Conservation (phyloP, 2,113 vertebrate species). For the Corapipo altera region DNA sequence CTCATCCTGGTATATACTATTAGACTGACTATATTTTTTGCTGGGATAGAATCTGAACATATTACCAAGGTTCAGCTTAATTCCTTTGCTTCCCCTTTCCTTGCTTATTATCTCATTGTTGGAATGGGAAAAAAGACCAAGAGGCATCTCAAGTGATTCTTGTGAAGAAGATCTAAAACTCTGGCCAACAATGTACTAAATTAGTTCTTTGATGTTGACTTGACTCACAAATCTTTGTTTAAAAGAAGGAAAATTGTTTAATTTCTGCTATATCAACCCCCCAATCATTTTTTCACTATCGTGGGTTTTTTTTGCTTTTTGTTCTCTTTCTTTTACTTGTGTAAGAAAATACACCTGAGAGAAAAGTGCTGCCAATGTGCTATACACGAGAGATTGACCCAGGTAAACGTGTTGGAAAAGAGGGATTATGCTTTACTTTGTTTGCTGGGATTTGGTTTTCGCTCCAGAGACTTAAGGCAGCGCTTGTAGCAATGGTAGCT, state of each 20-base stretch:
- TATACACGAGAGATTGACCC: neutral
- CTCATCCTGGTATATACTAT: neutral
- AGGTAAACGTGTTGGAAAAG: neutral
- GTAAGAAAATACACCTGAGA: neutral
- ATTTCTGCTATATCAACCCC: neutral
- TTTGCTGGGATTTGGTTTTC: neutral
- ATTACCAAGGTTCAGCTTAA: neutral
- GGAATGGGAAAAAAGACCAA: neutral
- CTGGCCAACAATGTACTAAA: neutral
- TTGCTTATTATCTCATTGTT: neutral
- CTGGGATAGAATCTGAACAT: neutral
- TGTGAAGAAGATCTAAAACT: neutral
- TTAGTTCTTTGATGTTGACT: neutral
- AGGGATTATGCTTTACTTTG: neutral
- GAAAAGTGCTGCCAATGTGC: neutral
- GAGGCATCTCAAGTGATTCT: neutral
- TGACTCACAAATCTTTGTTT: neutral
- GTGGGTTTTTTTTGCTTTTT: neutral
- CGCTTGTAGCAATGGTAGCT: neutral
- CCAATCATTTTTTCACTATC: rapidly evolving
- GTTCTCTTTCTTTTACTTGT: neutral
- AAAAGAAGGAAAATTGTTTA: neutral
- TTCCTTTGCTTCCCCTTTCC: neutral
- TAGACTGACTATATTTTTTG: neutral
- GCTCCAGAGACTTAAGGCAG: neutral